Conservation (phyloP, 2,797 vertebrate species). For the Chanos chanos region DNA sequence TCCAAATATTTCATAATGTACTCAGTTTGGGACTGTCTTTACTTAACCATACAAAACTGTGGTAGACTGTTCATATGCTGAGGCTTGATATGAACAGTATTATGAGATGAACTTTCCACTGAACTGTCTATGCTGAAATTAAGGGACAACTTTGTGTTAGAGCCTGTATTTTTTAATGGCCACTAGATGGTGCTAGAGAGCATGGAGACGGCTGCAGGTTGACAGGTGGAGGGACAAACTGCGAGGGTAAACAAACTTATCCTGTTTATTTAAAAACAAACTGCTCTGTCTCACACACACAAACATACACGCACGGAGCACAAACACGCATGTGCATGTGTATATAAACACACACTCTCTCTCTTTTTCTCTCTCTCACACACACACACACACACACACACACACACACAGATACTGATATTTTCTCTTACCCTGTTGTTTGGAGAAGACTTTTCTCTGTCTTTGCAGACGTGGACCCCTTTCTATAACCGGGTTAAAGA, state of each 20-base stretch:
- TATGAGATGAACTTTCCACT: too few relatives aligned
- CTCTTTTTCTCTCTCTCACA: too few relatives aligned
- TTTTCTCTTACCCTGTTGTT: slow-evolving; percentile 83
- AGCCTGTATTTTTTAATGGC: too few relatives aligned
- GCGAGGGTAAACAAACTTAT: too few relatives aligned
- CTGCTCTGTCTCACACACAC: background rate
- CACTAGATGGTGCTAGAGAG: background rate
- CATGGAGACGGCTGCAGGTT: background rate
- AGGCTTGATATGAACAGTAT: too few relatives aligned
- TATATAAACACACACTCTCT: background rate
- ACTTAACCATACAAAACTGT: slow-evolving; percentile 9
- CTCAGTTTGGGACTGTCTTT: too few relatives aligned
- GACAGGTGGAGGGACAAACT: background rate
- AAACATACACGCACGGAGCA: background rate
- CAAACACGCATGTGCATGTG: background rate
- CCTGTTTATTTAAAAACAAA: too few relatives aligned
- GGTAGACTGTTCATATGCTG: too few relatives aligned
- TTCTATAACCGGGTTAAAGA: slow-evolving; percentile 98
- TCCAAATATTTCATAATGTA: too few relatives aligned
- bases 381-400: too few relatives aligned
- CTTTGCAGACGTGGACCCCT: slow-evolving; percentile 94
- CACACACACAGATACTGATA: background rate
- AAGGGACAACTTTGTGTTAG: too few relatives aligned
- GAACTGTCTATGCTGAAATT: too few relatives aligned
- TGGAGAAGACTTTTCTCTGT: slow-evolving; percentile 95